Base-by-base conservation (phyloP, 1,140 invertebrate species). In the Papilio dardanus region DNA sequence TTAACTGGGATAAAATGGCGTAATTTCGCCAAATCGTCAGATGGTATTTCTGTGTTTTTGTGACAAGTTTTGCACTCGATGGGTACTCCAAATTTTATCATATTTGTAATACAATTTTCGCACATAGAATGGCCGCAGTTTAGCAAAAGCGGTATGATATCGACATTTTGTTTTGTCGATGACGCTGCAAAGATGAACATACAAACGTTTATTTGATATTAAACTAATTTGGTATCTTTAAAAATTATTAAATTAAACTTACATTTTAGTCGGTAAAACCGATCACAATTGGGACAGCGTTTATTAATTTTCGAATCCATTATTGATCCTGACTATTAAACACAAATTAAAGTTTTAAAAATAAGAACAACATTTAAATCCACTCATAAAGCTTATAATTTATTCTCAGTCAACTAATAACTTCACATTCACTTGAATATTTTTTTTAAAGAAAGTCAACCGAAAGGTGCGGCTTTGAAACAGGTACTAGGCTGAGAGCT, bases 91-190 rank as follows among this genome's bases (percentile, higher is more conserved):
- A 87, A 90, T 71, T 88, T 89, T 0, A 89, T 68, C 58, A 88
- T 84, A 69, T 88, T 89, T 40, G 77, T 83, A 54, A 94, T 82
- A 76, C 93, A 94, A 40, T 84, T 88, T 71, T 92, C 88, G 76
- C 93, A 94, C 78, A 91, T 87, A 2, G 91, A 82, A 80, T 94
- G 93, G 0, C 91, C 91, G 80, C 93, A 94, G 80, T 77, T 71
- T 21, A 94, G 78, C 31, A 91, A 85, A 33, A 92, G 79, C 40
- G 93, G 93, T 30, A 93, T 76, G 66, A 91, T 90, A 6, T 73
- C 71, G 24, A 77, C 77, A 79, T 87, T 84, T 50, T 71, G 71
- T 28, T 81, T 78, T 8, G 74, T 65, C 35, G 77, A 71, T 3
- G 83, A 42, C 33, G 74, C 83, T 78, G 46, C 79, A 75, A 77